Evolutionary conservation across 37 sponge, comb jelly and placozoan species (phyloP).

Genomic region (Dysidea cf. avara): DNA sequence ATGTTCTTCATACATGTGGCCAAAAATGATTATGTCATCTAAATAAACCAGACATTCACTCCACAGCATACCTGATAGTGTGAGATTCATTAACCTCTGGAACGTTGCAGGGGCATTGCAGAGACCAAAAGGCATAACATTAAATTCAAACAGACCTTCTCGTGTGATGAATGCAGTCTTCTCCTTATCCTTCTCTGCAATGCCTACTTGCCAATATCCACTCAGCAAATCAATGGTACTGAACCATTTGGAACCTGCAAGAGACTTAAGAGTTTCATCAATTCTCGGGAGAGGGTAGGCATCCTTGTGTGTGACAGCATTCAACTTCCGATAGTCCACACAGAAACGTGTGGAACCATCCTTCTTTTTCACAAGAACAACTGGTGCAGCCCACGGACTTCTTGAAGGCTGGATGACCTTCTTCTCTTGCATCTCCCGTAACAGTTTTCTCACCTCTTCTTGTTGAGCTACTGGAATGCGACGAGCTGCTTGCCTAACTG

Average conservation of each 20-base stretch:
- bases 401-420: neutral
- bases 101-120: slow-evolving; percentile 10
- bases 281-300: slow-evolving; percentile 21
- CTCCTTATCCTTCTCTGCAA: neutral
- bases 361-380: slow-evolving; percentile 30
- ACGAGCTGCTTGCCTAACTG: neutral
- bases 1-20: neutral
- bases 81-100: slow-evolving; percentile 5
- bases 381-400: slow-evolving; percentile 24
- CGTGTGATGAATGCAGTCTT: slow-evolving; percentile 20
- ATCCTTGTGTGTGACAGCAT: slow-evolving; percentile 8
- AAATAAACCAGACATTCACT: slow-evolving; percentile 9
- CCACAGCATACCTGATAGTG: neutral
- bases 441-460: neutral
- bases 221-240: neutral
- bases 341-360: slow-evolving; percentile 15
- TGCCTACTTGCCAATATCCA: slow-evolving; percentile 9
- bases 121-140: slow-evolving; percentile 19
- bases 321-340: slow-evolving; percentile 22
- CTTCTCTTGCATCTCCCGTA: neutral
- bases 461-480: neutral
- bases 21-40: slow-evolving; percentile 12
- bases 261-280: slow-evolving; percentile 12
- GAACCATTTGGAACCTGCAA: slow-evolving; percentile 6
- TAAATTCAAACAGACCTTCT: slow-evolving; percentile 9